Evolutionary conservation across 2,113 vertebrate species (phyloP), one percentile per base, ranked within the genome.

Genomic region (Saimiri boliviensis): DNA sequence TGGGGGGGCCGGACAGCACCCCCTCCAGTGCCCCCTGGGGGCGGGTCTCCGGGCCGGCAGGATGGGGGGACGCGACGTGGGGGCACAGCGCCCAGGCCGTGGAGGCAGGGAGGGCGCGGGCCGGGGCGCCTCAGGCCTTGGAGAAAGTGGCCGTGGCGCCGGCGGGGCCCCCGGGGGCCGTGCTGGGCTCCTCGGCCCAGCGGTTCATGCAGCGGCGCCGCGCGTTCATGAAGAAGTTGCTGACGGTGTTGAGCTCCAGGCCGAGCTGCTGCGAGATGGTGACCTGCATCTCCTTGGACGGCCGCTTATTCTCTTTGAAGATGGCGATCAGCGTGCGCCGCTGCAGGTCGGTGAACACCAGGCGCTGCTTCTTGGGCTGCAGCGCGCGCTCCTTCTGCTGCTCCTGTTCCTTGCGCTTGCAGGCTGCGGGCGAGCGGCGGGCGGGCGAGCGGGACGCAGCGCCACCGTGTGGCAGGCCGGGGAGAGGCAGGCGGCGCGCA

Each of bases 141-240:
- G 99, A 99, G 98, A 99, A 99, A 98, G 99, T 99, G 98, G 99
- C 99, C 95, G 99, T 98, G 21, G 99, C 99, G 25, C 99, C 99
- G 20, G 99, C 98, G 8, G 99, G 98, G 96, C 99, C 99, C 42
- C 99, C 99, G 0, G 99, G 98, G 95, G 99, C 99, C 95, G 98
- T 73, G 9, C 99, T 99, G 0, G 99, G 99, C 97, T 99, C 99
- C 85, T 99, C 99, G 35, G 99, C 99, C 99, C 99, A 99, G 98
- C 99, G 99, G 98, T 99, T 99, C 98, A 99, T 99, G 89, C 99
- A 99, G 86, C 99, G 99, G 97, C 99, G 99, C n/a, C 99, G 99
- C 27, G 99, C 99, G 2, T 99, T 99, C 99, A 99, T 99, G 98
- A 99, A 99, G 99, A 99, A 99, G 98, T 99, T 99, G 99, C 99